Conservation (phyloP, 2,888 invertebrate genomes). For the Ganaspis brasiliensis region DNA sequence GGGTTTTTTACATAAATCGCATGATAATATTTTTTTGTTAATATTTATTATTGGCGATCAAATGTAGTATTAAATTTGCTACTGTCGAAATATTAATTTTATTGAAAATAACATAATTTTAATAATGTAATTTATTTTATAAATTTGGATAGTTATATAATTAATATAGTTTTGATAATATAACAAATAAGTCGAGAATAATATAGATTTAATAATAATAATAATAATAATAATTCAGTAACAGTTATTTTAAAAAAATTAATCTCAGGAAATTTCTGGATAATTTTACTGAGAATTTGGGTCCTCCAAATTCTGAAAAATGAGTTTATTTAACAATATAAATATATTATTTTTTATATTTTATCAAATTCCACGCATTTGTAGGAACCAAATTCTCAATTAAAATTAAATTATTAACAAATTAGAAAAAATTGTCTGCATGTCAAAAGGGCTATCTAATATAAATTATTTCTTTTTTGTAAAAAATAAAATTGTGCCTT, state of each 20-base stretch:
- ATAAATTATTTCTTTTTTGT: background rate
- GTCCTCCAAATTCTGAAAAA: too few species aligned
- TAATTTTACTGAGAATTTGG: too few species aligned
- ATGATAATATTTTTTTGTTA: background rate
- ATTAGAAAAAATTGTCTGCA: background rate
- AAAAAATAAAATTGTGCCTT: background rate
- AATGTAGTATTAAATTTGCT: background rate
- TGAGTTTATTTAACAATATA: too few species aligned
- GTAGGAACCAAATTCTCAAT: too few species aligned
- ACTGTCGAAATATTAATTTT: background rate
- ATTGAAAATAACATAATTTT: background rate
- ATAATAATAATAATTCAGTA: too few species aligned
- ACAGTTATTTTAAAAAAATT: too few species aligned
- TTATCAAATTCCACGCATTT: too few species aligned
- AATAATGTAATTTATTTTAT: background rate
- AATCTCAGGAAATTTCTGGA: too few species aligned
- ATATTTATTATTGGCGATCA: background rate
- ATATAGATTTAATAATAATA: too few species aligned
- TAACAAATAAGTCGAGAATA: too few species aligned
- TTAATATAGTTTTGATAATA: background rate
- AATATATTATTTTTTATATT: too few species aligned
- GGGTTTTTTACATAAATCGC: background rate
- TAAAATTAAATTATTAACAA: too few species aligned
- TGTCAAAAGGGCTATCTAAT: background rate
- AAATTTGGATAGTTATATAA: background rate